phyloP scores from a whole-genome alignment of 2,888 invertebrate genomes.

The Chymomyza procnemis region DNA sequence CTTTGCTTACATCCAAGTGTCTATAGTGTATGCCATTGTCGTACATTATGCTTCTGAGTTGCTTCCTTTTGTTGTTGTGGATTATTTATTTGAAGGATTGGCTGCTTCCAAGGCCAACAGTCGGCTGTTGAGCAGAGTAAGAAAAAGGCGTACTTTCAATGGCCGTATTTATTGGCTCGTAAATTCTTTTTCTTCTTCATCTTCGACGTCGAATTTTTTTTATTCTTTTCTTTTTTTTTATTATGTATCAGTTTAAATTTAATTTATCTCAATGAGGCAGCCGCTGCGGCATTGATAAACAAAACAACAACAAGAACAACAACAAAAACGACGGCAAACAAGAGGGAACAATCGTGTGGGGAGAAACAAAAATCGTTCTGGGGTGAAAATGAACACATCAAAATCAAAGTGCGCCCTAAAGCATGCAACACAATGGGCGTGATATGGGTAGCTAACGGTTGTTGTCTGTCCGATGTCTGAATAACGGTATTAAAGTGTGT shows the following conservation, averaged over 20 bases:
- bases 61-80: constrained; percentile 4
- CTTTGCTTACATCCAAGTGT: too few relatives aligned
- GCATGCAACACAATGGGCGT: constrained; percentile 1
- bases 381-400: constrained; percentile 62
- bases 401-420: constrained; percentile 53
- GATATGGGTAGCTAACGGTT: constrained; percentile 1
- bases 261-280: constrained; percentile 48
- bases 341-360: constrained; percentile 1
- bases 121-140: background rate
- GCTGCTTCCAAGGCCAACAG: background rate
- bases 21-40: too few relatives aligned
- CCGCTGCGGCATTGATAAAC: constrained; percentile 19
- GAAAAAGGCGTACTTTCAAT: constrained; percentile 8
- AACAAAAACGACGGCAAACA: background rate
- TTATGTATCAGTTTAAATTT: constrained; percentile 65
- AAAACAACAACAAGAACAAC: constrained; percentile 2
- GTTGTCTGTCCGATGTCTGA: background rate
- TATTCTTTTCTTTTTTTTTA: background rate
- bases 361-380: too few relatives aligned
- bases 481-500: background rate
- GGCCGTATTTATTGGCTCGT: constrained; percentile 66
- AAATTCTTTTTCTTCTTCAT: constrained; percentile 56
- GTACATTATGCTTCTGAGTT: background rate
- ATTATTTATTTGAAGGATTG: background rate
- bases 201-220: background rate